Conservation (phyloP, 2,113 vertebrate species). For the Thunnus maccoyii region DNA sequence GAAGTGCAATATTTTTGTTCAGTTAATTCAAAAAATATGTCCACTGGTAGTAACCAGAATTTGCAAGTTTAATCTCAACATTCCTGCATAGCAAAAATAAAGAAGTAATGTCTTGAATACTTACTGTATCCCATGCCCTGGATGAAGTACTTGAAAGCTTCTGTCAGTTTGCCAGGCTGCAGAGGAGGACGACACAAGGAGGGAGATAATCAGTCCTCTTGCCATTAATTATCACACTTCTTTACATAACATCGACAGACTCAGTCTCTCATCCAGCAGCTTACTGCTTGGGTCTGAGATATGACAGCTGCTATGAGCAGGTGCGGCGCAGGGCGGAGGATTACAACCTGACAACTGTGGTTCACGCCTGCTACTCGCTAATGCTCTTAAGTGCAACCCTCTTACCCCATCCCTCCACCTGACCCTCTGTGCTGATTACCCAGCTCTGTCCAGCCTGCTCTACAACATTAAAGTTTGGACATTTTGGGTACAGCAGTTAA, state of each 20-base stretch:
- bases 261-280: conserved; percentile 44
- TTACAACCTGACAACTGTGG: conserved; percentile 69
- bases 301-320: conserved; percentile 70
- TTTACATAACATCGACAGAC: conserved; percentile 47
- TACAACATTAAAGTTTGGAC: not conserved
- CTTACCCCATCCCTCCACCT: conserved; percentile 44
- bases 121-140: conserved; percentile 99
- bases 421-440: conserved; percentile 62
- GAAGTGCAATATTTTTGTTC: too few species aligned
- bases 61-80: not conserved
- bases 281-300: conserved; percentile 47
- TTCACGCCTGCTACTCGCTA: conserved; percentile 65
- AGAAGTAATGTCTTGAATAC: conserved; percentile 71
- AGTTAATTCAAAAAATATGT: too few species aligned
- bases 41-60: not conserved
- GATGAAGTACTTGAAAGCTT: conserved; percentile 99
- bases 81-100: too few species aligned
- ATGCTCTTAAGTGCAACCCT: conserved; percentile 80
- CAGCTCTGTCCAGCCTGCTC: conserved; percentile 11
- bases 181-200: conserved; percentile 42
- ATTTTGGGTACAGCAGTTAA: too few species aligned
- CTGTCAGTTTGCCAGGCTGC: conserved; percentile 96
- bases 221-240: conserved; percentile 42
- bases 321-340: conserved; percentile 59
- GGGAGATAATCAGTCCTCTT: conserved; percentile 41